Evolutionary conservation across 2,888 invertebrate genomes (phyloP).

Genomic region (Mesochorus sp.): DNA sequence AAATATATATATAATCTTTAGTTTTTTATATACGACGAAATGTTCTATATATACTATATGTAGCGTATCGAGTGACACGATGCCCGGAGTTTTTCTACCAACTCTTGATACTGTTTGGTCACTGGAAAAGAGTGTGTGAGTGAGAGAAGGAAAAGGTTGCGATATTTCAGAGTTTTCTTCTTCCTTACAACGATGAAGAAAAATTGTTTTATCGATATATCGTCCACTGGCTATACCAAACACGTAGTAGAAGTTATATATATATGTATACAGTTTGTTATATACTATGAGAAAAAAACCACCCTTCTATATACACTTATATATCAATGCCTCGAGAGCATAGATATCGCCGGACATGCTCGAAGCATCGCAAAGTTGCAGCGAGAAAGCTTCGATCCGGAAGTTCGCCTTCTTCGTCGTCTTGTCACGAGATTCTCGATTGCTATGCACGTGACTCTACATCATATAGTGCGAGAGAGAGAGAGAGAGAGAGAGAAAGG

Average conservation of each 20-base stretch:
- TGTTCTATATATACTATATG: neutral
- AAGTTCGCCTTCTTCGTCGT: constrained; percentile 51
- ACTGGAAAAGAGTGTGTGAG: neutral
- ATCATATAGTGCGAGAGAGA: neutral
- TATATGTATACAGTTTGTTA: neutral
- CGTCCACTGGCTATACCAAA: neutral
- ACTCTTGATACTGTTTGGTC: constrained; percentile 7
- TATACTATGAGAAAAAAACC: too few species aligned
- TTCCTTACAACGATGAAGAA: constrained; percentile 36
- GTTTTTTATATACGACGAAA: neutral
- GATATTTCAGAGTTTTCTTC: constrained; percentile 20
- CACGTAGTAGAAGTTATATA: neutral
- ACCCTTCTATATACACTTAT: neutral
- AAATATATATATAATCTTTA: neutral
- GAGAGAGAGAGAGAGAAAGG: constrained; percentile 12
- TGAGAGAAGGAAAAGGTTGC: neutral
- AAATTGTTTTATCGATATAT: constrained; percentile 42
- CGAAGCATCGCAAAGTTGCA: constrained; percentile 25
- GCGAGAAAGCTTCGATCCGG: constrained; percentile 47
- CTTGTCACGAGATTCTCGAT: neutral
- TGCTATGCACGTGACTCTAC: neutral
- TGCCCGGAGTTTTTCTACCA: constrained; percentile 1
- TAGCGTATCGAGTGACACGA: neutral
- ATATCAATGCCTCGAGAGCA: constrained; percentile 13
- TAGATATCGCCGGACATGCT: constrained; percentile 48